These are phyloP conservation scores for Bombus fervidus DNA, from an alignment of 1,140 invertebrate genomes.

Conservation along the genomic window DNA sequence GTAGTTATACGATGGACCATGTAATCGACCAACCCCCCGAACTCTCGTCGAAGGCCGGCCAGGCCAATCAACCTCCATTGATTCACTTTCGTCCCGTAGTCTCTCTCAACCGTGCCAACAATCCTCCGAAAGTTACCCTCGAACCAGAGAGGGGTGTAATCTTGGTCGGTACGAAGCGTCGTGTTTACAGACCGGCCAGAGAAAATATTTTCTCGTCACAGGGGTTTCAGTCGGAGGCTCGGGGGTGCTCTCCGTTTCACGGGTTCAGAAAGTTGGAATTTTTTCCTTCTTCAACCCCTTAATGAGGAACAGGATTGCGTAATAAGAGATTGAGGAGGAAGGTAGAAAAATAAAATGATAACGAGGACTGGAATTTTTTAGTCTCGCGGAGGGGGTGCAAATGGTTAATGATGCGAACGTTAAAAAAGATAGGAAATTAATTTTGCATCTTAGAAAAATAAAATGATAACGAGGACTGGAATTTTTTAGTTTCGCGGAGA, in stretches of 20 bases:
- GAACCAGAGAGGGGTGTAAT: conserved; percentile 32
- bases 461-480: not conserved
- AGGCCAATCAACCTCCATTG: conserved; percentile 70
- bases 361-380: not conserved
- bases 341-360: not conserved
- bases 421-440: too few species aligned
- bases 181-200: conserved; percentile 58
- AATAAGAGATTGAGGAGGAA: not conserved
- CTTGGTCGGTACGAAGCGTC: conserved; percentile 55
- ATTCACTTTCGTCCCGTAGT: conserved; percentile 51
- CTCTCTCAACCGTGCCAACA: conserved; percentile 34
- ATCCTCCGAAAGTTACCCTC: conserved; percentile 27
- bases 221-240: not conserved
- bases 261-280: not conserved
- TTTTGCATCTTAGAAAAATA: too few species aligned
- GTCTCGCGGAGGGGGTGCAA: not conserved
- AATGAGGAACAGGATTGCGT: not conserved
- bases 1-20: conserved; percentile 55
- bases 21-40: conserved; percentile 61
- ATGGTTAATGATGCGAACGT: too few species aligned
- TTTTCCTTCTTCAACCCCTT: too few species aligned
- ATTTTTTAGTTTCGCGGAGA: not conserved
- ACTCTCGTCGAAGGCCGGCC: conserved; percentile 11
- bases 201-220: conserved; percentile 51
- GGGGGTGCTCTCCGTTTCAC: not conserved